Evolutionary conservation across 2,797 vertebrate species (phyloP).

Genomic region (Gallinago stenura): DNA sequence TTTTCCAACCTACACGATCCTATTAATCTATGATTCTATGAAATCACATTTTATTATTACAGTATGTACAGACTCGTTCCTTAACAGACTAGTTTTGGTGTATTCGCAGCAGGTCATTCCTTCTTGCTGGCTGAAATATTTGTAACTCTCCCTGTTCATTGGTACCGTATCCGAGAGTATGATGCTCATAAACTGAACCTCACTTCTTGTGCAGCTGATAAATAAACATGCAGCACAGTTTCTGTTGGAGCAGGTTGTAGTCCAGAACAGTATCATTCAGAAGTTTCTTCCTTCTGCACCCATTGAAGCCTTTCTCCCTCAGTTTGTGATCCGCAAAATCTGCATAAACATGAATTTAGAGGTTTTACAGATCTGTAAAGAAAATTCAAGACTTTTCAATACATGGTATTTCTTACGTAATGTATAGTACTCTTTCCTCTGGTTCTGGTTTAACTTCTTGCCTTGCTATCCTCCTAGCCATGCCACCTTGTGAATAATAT

Average conservation of each 20-base stretch:
- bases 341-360: not conserved
- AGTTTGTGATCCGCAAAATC: not conserved
- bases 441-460: not conserved
- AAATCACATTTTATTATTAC: constrained; percentile 34
- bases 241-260: not conserved
- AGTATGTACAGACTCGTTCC: not conserved
- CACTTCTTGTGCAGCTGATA: not conserved
- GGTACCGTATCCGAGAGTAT: not conserved
- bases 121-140: not conserved
- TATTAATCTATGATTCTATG: not conserved
- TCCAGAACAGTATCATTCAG: not conserved
- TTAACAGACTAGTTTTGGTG: not conserved
- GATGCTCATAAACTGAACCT: not conserved
- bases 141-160: not conserved
- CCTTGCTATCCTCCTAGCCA: not conserved
- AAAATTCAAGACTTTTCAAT: not conserved
- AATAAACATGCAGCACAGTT: not conserved
- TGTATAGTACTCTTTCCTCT: not conserved
- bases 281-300: not conserved
- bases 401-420: not conserved
- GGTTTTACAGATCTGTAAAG: not conserved
- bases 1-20: not conserved
- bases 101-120: not conserved
- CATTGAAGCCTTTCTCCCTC: not conserved
- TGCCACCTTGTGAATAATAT: not conserved